phyloP scores from a whole-genome alignment of 2,113 vertebrate genomes.

The Lethenteron camtschaticum region DNA sequence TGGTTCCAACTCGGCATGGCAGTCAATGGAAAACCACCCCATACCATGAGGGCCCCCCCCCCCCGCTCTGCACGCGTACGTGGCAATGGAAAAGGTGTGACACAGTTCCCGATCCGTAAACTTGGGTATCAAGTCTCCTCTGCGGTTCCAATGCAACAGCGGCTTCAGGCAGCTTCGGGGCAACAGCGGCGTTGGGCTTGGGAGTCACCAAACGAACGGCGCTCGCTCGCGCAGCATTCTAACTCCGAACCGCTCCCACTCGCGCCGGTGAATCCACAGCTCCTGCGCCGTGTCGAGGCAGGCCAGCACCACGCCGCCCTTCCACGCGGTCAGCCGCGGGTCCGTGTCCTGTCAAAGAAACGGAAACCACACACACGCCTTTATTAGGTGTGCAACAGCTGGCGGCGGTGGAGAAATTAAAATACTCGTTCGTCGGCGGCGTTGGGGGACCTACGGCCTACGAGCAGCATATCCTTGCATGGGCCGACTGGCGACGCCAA shows the following conservation, averaged over 20 bases:
- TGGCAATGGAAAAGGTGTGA: background rate
- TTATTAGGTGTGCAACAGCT: background rate
- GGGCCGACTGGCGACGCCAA: background rate
- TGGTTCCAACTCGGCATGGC: too few relatives aligned
- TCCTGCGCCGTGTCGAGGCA: conserved; percentile 91
- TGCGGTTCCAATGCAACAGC: background rate
- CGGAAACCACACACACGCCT: background rate
- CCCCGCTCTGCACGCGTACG: background rate
- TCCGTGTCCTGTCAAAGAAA: conserved; percentile 54
- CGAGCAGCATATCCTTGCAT: background rate
- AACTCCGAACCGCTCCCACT: conserved; percentile 82
- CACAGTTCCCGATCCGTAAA: background rate
- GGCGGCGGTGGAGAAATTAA: background rate
- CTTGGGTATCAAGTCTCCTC: background rate
- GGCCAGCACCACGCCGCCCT: conserved; percentile 71
- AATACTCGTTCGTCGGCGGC: too few relatives aligned
- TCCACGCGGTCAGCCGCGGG: conserved; percentile 70
- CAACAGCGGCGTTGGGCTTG: background rate
- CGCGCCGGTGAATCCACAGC: conserved; percentile 78
- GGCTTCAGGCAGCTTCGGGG: background rate
- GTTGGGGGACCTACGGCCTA: too few relatives aligned
- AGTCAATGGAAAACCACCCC: background rate
- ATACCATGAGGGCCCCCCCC: background rate
- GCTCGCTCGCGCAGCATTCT: conserved; percentile 78
- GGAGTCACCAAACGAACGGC: conserved; percentile 61